phyloP scores from a whole-genome alignment of 1,140 invertebrate genomes.

The Gryllus bimaculatus region DNA sequence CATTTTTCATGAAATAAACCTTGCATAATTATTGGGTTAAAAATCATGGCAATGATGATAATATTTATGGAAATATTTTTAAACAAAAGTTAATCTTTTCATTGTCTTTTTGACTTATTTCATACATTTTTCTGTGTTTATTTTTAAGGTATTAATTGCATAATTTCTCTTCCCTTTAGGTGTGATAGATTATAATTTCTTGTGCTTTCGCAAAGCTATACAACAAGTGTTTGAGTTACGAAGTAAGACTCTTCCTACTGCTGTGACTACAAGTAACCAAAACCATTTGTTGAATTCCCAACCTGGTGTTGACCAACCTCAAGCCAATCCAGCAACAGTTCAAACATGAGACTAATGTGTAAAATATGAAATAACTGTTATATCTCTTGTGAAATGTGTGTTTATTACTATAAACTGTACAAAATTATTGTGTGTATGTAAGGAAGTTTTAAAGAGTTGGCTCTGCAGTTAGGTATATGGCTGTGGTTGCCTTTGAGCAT shows the following conservation, averaged over 20 bases:
- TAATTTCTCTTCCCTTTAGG: constrained; percentile 43
- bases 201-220: constrained; percentile 86
- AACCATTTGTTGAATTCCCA: neutral
- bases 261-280: constrained; percentile 1
- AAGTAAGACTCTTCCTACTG: constrained; percentile 38
- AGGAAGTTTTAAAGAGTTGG: no score
- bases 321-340: neutral
- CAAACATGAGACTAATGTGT: neutral
- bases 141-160: neutral
- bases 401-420: no score
- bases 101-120: neutral
- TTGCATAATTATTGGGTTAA: no score
- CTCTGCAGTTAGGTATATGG: no score
- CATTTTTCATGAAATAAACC: no score
- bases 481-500: no score
- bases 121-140: neutral
- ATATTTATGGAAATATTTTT: neutral
- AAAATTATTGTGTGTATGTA: no score
- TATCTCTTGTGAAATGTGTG: neutral
- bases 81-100: neutral
- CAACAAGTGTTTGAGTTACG: constrained; percentile 82
- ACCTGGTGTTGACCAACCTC: neutral
- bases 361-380: neutral
- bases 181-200: constrained; percentile 93
- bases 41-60: no score